Conservation (phyloP, 2,113 vertebrate species). For the Dendropsophus ebraccatus region DNA sequence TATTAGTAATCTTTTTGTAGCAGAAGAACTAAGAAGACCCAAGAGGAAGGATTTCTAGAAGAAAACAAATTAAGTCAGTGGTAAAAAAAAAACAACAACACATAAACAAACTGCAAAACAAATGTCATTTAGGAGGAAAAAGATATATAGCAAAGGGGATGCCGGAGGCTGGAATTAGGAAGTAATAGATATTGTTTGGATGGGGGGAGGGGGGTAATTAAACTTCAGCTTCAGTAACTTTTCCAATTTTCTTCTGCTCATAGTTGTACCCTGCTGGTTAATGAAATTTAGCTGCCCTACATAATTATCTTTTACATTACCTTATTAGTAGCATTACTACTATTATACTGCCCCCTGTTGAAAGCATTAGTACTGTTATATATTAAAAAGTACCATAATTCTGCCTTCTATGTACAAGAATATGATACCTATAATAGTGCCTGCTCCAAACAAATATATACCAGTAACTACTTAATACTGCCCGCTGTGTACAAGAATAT, state of each 20-base stretch:
- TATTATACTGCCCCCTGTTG: background rate
- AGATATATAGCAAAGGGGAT: background rate
- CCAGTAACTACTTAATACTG: no score
- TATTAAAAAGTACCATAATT: background rate
- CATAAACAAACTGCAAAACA: background rate
- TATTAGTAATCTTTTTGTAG: constrained; percentile 29
- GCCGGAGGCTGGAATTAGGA: background rate
- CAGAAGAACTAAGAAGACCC: constrained; percentile 3
- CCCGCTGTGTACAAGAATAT: background rate
- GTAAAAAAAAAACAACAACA: background rate
- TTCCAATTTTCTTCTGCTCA: background rate
- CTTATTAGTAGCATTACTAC: background rate
- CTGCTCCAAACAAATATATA: no score
- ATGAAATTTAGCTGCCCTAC: background rate
- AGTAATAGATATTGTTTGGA: background rate
- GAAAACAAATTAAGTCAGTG: constrained; percentile 1
- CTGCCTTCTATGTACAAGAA: background rate
- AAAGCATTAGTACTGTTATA: no score
- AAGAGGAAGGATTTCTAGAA: constrained; percentile 7
- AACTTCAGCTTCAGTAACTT: background rate
- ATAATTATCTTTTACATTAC: background rate
- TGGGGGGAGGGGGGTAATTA: no score
- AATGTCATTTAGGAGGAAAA: background rate
- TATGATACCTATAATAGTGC: background rate
- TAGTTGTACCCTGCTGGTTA: background rate